Base-by-base conservation (phyloP, 2,797 vertebrate species). In the Acipenser transmontanus region DNA sequence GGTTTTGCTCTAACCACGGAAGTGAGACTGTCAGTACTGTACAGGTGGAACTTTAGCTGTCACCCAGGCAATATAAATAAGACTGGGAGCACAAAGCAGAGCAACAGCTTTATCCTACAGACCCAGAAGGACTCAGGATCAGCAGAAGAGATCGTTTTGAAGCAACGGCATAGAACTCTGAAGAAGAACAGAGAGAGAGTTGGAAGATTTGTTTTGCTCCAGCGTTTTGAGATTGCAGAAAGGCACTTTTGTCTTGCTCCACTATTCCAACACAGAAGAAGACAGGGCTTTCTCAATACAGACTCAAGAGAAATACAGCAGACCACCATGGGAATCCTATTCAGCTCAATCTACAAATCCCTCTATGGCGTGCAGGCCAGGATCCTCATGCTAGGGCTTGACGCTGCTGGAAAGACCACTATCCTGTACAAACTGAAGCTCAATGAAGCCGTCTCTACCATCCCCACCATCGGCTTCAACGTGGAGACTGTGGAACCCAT, bases 401-500 rank as follows among this genome's bases (percentile, higher is more conserved):
- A 76, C 62, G 70, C 65, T 10, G 73, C 77, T 7, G 77, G 77
- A 2, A 77, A 78, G 63, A 76, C 77, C 13, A 77, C 70, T 5
- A 50, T 78, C 7, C 64, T 77, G 1, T 72, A 75, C 47, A 72
- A 71, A 59, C 69, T 75, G 34, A 78, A 78, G 64, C 12, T 72
- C 52, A 74, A 77, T 14, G 72, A 77, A 65, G 67, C 70, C 0
- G 14, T 56, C 12, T 13, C 12, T 10, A 72, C 73, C 10, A 69
- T 78, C n/a, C 75, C 75, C 1, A 77, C 69, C 7, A 9, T 74
- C 0, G 89, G 89, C 62, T 93, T 91, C 77, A 91, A 90, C 1
- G 91, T 92, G 65, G 89, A 92, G 81, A 92, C 87, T 0, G 84
- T 92, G 75, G 89, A 91, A 71, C 90, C 91, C 75, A 88, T 91